Conservation (phyloP, 1,140 invertebrate genomes). For the Drosophila azteca region DNA sequence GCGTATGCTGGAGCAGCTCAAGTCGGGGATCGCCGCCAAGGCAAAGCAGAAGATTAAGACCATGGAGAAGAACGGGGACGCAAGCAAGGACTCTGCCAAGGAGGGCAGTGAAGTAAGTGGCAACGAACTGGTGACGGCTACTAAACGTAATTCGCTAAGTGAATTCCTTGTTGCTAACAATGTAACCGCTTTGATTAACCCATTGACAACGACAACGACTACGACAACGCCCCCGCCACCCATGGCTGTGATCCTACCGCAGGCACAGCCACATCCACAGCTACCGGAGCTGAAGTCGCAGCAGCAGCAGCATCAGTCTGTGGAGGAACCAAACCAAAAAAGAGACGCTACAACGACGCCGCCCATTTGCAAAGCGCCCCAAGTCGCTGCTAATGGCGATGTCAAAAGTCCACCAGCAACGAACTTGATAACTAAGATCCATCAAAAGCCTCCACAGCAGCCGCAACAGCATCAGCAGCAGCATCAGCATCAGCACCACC, state of each 20-base stretch:
- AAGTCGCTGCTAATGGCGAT: conserved; percentile 68
- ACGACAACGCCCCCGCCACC: conserved; percentile 40
- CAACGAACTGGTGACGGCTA: conserved; percentile 35
- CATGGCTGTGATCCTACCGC: conserved; percentile 21
- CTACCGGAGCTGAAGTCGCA: conserved; percentile 23
- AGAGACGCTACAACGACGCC: conserved; percentile 65
- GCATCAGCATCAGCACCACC: conserved; percentile 29
- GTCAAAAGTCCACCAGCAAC: conserved; percentile 61
- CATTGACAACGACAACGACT: conserved; percentile 48
- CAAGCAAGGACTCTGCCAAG: conserved; percentile 40
- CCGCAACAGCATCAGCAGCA: conserved; percentile 28
- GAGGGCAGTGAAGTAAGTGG: conserved; percentile 74
- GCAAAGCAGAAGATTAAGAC: conserved; percentile 85
- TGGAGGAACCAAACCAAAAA: conserved; percentile 42
- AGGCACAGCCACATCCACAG: conserved; percentile 33
- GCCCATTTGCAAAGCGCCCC: conserved; percentile 66
- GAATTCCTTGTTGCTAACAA: conserved; percentile 83
- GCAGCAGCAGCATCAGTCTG: conserved; percentile 11
- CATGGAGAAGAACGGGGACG: conserved; percentile 84
- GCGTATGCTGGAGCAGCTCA: conserved; percentile 87
- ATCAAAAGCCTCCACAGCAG: conserved; percentile 15
- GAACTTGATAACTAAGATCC: conserved; percentile 31
- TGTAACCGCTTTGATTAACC: conserved; percentile 77
- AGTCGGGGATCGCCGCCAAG: conserved; percentile 87
- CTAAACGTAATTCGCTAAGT: conserved; percentile 81